Base-by-base conservation (phyloP, 2,797 vertebrate species). In the Pseudochaenichthys georgianus region DNA sequence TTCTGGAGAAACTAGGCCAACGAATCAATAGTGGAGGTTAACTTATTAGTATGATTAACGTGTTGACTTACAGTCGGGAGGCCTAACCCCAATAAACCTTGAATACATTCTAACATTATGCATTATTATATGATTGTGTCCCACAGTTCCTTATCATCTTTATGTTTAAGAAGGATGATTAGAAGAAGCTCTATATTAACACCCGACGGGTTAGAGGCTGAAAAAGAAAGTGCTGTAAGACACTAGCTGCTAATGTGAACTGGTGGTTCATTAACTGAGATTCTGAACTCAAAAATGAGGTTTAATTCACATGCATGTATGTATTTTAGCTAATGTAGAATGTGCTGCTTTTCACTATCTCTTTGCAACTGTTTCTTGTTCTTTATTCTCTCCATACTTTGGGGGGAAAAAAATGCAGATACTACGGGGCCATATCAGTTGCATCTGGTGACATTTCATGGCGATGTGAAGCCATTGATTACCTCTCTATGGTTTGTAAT, bases 401-500 rank as follows among this genome's bases (percentile, higher is more conserved):
- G 6, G 45, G 47, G 53, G 43, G 73, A 81, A 80, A 82, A 60
- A 75, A 87, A 91, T 68, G 75, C 46, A 64, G 81, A 83, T 83
- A 66, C 75, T 48, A 55, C 75, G 31, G 76, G 76, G 78, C 61
- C 80, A 75, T 82, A 87, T 87, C 83, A 85, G 77, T 87, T 91
- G 90, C 75, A 89, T 91, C 77, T 86, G 77, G 92, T 90, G 92
- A 92, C 92, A 92, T 90, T 93, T 93, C 84, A 89, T 81, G 86
- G 84, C 55, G 4, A 84, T 55, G 82, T 70, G 75, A 59, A 75
- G 80, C 77, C 87, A 93, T 93, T 88, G 93, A 93, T 93, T 93
- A 93, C 77, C 87, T 89, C 88, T 91, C 89, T 88, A 82, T 88
- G 88, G 83, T 87, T 88, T 90, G 84, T 92, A 93, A 94, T 93